Percentiles rank a stretch among this genome's conserved stretches.
These are phyloP conservation scores for Brachionus angularis DNA, from an alignment of 1,140 invertebrate species.

Conservation along the genomic window DNA sequence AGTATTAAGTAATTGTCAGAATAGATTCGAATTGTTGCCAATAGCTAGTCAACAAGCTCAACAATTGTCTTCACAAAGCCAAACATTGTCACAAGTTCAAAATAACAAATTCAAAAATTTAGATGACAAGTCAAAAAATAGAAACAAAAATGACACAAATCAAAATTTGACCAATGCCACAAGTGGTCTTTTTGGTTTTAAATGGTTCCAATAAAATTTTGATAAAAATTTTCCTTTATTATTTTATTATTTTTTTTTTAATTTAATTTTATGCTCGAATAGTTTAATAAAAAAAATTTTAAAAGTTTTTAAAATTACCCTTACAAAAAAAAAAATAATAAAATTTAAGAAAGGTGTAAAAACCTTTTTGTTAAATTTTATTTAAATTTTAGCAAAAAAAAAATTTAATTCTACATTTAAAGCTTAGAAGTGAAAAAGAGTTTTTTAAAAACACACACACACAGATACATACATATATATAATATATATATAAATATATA, in stretches of 20 bases:
- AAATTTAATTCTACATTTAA: too few relatives aligned
- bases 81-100: neutral
- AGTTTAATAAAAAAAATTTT: constrained; percentile 2
- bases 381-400: too few relatives aligned
- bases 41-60: constrained; percentile 37
- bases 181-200: constrained; percentile 7
- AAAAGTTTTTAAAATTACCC: too few relatives aligned
- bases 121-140: neutral
- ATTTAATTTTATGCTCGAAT: too few relatives aligned
- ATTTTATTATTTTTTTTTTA: neutral
- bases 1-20: constrained; percentile 11
- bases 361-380: too few relatives aligned
- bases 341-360: constrained; percentile 9
- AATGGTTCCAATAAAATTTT: constrained; percentile 36
- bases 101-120: neutral
- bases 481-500: too few relatives aligned
- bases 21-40: constrained; percentile 32
- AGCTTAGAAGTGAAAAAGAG: too few relatives aligned
- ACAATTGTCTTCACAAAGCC: neutral
- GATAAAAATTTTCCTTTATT: neutral
- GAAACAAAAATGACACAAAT: neutral
- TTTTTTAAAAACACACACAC: too few relatives aligned
- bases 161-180: neutral
- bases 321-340: constrained; percentile 1
- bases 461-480: too few relatives aligned